Percentiles rank a stretch among this genome's conserved stretches.
Conservation (phyloP, 2,113 vertebrate genomes). For the Poecilia latipinna region DNA sequence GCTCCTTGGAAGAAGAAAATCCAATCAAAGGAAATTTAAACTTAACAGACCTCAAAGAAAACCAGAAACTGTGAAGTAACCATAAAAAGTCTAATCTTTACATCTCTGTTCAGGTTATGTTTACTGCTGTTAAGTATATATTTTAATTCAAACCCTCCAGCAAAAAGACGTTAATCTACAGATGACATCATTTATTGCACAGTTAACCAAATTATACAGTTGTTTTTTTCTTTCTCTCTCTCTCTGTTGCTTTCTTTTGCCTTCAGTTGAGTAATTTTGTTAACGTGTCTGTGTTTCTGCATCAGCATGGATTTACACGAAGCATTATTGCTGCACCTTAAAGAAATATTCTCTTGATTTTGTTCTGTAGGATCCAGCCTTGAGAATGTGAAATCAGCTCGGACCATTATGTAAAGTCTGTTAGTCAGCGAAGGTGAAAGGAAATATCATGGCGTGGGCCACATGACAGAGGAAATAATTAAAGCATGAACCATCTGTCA, state of each 20-base stretch:
- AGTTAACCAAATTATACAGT: neutral
- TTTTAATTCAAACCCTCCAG: neutral
- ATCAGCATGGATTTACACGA: neutral
- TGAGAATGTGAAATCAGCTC: constrained; percentile 52
- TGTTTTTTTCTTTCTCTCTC: neutral
- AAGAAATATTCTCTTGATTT: constrained; percentile 5
- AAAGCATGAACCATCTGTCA: constrained; percentile 36
- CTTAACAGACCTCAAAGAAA: too few relatives aligned
- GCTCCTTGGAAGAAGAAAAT: neutral
- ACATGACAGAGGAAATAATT: constrained; percentile 61
- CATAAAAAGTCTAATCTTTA: neutral
- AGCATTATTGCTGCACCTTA: neutral
- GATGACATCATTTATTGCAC: neutral
- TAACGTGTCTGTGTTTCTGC: neutral
- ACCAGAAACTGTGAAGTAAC: too few relatives aligned
- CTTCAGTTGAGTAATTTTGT: neutral
- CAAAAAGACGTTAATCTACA: neutral
- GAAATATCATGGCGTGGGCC: constrained; percentile 78
- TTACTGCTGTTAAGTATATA: neutral
- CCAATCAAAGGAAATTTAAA: neutral
- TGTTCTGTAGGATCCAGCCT: neutral
- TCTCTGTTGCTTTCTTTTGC: neutral
- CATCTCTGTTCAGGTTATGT: neutral
- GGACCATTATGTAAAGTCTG: constrained; percentile 75
- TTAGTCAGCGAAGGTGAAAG: constrained; percentile 81